Base-by-base conservation (phyloP, 2,113 vertebrate species). In the Clarias magur region DNA sequence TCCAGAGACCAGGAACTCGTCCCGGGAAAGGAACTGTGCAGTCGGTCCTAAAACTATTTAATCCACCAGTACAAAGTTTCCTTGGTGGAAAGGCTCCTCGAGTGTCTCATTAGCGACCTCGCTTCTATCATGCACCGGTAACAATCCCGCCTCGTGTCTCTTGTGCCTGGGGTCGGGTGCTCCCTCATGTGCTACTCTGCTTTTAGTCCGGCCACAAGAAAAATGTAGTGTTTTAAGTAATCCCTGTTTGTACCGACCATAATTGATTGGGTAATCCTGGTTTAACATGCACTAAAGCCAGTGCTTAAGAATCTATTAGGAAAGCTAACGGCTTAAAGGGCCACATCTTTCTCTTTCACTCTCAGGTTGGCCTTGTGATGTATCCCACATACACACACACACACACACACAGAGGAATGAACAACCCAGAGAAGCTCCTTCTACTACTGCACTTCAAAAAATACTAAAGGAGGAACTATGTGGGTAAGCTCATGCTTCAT, bases 171-270 rank as follows among this genome's bases (percentile, higher is more conserved):
- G 91, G 92, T 54, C 86, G 88, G 90, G 85, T 82, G 79, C 89
- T 57, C 25, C 91, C 86, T 84, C 68, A 38, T 42, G 60, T 10
- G 11, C 89, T 89, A 88, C 80, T 92, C 92, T 90, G 93, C 94
- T 94, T 95, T 95, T 94, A 94, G 92, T 91, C 91, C 91, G 88
- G 93, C 91, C 91, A 94, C 92, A 94, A 94, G 95, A 96, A 94
- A 95, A 95, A 96, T 96, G 93, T 95, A 95, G 93, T 95, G 95
- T 96, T 95, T 95, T 95, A 96, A 96, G 95, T 95, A 95, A 96
- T 95, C 95, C 95, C 95, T 95, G 95, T 96, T 95, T 95, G 95
- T 93, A 93, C 95, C 94, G 93, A 93, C 93, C 94, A 95, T 95
- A 95, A 96, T 96, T 96, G 95, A 96, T 96, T 95, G 93, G 94